Conservation (phyloP, 2,888 invertebrate species). For the Caenorhabditis wallacei region DNA sequence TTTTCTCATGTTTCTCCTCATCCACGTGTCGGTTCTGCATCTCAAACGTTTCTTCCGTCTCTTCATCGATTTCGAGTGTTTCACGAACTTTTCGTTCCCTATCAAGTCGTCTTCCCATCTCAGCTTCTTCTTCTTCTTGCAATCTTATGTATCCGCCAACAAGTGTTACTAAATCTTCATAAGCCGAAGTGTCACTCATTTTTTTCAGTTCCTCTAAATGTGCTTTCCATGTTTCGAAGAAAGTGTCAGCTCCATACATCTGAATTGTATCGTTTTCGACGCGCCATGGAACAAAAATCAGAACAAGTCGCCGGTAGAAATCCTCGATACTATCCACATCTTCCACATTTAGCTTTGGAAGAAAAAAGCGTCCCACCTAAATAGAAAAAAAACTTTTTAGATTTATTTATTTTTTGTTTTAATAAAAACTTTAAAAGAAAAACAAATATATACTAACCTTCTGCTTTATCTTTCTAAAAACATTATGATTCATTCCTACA, state of each 20-base stretch:
- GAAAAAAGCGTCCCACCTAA: not conserved
- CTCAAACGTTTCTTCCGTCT: slow-evolving; percentile 13
- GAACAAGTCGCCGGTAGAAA: slow-evolving; percentile 2
- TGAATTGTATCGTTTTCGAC: not conserved
- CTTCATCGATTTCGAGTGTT: not conserved
- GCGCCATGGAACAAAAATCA: slow-evolving; percentile 23
- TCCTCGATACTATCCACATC: not conserved
- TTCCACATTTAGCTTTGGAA: not conserved
- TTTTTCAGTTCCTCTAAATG: not conserved
- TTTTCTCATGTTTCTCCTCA: not conserved
- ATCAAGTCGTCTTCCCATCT: not conserved
- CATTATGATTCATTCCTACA: too few species aligned
- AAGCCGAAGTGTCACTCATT: not conserved
- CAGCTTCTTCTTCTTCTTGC: not conserved
- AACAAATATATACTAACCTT: too few species aligned
- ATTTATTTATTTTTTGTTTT: too few species aligned
- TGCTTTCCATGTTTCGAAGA: not conserved
- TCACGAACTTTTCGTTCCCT: not conserved
- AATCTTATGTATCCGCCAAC: not conserved
- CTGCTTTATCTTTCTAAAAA: too few species aligned
- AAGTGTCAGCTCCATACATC: not conserved
- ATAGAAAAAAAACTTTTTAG: too few species aligned
- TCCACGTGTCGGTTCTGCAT: slow-evolving; percentile 35
- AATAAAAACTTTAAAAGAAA: too few species aligned
- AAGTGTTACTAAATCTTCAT: not conserved